A percentile compares a stretch with the other conserved stretches of the same genome.
Evolutionary conservation across 2,797 vertebrate species (phyloP).

Genomic region (Brachymystax lenok): DNA sequence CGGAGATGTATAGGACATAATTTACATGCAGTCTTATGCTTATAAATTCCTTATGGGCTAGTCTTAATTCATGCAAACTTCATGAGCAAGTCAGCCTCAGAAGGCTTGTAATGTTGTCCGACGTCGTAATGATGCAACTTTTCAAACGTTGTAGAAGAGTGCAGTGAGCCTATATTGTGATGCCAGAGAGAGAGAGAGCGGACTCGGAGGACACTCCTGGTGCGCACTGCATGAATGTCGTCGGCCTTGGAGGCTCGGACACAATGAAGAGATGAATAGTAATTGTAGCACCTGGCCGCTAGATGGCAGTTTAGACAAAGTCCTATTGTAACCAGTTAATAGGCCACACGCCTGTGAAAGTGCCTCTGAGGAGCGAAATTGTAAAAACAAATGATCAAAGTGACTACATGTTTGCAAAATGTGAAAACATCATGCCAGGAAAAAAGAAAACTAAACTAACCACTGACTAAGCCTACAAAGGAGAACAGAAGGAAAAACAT

Average conservation of each 20-base stretch:
- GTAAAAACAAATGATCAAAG: background rate
- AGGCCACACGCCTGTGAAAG: background rate
- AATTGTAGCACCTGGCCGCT: constrained; percentile 45
- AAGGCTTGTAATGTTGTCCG: background rate
- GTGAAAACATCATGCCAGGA: background rate
- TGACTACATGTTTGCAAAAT: background rate
- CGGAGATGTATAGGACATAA: background rate
- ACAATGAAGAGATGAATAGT: constrained; percentile 17
- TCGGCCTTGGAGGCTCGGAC: constrained; percentile 36
- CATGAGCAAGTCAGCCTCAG: background rate
- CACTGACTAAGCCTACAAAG: background rate
- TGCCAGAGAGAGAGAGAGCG: constrained; percentile 24
- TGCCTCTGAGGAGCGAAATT: background rate
- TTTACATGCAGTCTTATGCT: background rate
- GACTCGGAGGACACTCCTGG: constrained; percentile 44
- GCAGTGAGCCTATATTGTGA: constrained; percentile 2
- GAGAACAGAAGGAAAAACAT: background rate
- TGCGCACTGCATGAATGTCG: constrained; percentile 66
- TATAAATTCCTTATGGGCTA: background rate
- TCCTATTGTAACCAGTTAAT: background rate
- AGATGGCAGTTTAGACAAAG: constrained; percentile 47
- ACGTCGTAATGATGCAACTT: background rate
- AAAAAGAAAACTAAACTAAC: background rate
- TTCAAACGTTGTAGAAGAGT: background rate
- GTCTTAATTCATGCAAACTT: background rate